These are phyloP conservation scores for Tillus elongatus DNA, from an alignment of 2,888 invertebrate genomes.

Conservation along the genomic window DNA sequence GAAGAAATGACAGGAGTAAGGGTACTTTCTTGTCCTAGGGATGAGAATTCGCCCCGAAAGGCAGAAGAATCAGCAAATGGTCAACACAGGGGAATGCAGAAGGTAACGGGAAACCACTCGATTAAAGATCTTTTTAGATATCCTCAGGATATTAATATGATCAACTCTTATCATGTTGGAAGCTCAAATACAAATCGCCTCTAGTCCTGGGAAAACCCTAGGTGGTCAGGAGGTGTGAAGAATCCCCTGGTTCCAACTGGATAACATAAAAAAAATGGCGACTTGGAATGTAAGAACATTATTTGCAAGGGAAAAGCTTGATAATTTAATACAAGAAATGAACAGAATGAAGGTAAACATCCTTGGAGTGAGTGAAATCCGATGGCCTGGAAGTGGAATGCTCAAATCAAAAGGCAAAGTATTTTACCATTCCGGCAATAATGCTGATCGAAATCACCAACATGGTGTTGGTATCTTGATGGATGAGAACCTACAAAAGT, in stretches of 20 bases:
- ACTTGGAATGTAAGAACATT: slow-evolving; percentile 1
- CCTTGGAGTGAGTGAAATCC: slow-evolving; percentile 4
- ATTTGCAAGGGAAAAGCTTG: not conserved
- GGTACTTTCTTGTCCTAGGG: not conserved
- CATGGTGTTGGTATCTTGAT: no score
- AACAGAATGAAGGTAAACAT: slow-evolving; percentile 3
- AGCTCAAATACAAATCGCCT: slow-evolving; percentile 15
- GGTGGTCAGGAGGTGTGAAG: slow-evolving; percentile 4
- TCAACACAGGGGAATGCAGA: slow-evolving; percentile 2
- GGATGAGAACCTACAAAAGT: slow-evolving; percentile 2
- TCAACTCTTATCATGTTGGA: slow-evolving; percentile 17
- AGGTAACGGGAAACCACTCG: not conserved
- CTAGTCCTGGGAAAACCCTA: slow-evolving; percentile 2
- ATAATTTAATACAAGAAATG: no score
- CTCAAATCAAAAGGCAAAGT: no score
- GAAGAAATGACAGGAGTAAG: slow-evolving; percentile 1
- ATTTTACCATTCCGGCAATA: no score
- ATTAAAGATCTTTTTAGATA: slow-evolving; percentile 1
- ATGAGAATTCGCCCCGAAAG: no score
- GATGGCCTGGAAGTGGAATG: no score
- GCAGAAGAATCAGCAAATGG: slow-evolving; percentile 1
- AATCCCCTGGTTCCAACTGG: slow-evolving; percentile 4
- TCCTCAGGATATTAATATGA: not conserved
- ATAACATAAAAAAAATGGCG: slow-evolving; percentile 3
- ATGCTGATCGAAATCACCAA: slow-evolving; percentile 1